Conservation (phyloP, 1,140 invertebrate species). For the Temnothorax curvispinosus region DNA sequence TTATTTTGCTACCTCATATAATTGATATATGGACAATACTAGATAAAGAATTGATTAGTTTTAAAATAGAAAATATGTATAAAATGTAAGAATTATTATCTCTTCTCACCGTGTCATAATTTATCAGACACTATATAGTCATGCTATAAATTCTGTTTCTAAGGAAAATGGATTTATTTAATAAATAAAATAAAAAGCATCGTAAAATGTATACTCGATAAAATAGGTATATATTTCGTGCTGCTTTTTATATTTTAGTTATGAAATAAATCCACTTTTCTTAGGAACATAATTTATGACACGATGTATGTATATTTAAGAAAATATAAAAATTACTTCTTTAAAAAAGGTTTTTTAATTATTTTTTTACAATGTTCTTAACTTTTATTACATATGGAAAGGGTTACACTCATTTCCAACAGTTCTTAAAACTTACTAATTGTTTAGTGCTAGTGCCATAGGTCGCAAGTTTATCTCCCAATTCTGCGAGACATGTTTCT, state of each 20-base stretch:
- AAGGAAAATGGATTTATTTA: too few relatives aligned
- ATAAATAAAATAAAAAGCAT: too few relatives aligned
- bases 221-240: too few relatives aligned
- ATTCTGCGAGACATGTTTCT: slow-evolving; percentile 75
- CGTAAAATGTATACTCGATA: too few relatives aligned
- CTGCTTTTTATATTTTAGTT: too few relatives aligned
- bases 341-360: neutral
- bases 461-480: slow-evolving; percentile 69
- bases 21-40: neutral
- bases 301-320: neutral
- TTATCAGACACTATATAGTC: neutral
- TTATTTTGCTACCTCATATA: neutral
- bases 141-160: too few relatives aligned
- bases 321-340: neutral
- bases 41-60: neutral
- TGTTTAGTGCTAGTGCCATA: slow-evolving; percentile 77
- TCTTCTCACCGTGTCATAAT: neutral
- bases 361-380: neutral
- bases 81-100: neutral
- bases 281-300: too few relatives aligned
- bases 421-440: slow-evolving; percentile 67
- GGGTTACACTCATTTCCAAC: neutral
- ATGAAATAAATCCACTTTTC: too few relatives aligned
- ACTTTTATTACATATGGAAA: neutral
- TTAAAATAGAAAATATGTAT: neutral